These are phyloP conservation scores for Papilio aristodemus DNA, from an alignment of 1,140 invertebrate species.

Conservation along the genomic window DNA sequence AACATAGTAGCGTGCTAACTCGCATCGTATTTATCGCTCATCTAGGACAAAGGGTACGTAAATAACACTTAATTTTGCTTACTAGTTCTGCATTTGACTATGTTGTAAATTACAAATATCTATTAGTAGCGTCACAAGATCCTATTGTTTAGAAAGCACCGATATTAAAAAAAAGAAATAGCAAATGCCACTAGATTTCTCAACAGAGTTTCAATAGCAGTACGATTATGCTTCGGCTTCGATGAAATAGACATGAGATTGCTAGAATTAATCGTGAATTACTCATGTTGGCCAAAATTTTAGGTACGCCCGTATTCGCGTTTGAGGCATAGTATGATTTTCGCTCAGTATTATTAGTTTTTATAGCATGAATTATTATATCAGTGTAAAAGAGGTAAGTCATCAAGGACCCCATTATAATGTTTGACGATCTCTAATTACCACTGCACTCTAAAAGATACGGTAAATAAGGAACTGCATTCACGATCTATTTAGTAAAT, in stretches of 20 bases:
- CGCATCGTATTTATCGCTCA: too few relatives aligned
- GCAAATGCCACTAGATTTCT: constrained; percentile 19
- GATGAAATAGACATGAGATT: constrained; percentile 41
- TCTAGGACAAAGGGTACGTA: not conserved
- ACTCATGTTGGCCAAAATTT: constrained; percentile 75
- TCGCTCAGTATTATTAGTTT: constrained; percentile 73
- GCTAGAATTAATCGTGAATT: constrained; percentile 49
- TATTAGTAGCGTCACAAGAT: not conserved
- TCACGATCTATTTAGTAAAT: not conserved
- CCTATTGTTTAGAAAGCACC: not conserved
- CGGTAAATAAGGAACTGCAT: not conserved
- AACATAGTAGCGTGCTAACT: too few relatives aligned
- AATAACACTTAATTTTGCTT: constrained; percentile 1
- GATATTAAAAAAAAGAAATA: not conserved
- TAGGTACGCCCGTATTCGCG: constrained; percentile 58
- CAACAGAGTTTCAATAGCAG: not conserved
- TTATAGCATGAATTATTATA: constrained; percentile 44
- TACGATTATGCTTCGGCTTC: constrained; percentile 32
- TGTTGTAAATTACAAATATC: not conserved
- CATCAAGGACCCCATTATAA: constrained; percentile 32
- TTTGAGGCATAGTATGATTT: constrained; percentile 66
- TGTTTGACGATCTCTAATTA: constrained; percentile 26
- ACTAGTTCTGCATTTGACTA: not conserved
- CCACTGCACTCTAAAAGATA: constrained; percentile 10
- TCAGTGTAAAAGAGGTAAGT: constrained; percentile 35